phyloP scores from a whole-genome alignment of 2,888 invertebrate genomes.

The Clitarchus hookeri region DNA sequence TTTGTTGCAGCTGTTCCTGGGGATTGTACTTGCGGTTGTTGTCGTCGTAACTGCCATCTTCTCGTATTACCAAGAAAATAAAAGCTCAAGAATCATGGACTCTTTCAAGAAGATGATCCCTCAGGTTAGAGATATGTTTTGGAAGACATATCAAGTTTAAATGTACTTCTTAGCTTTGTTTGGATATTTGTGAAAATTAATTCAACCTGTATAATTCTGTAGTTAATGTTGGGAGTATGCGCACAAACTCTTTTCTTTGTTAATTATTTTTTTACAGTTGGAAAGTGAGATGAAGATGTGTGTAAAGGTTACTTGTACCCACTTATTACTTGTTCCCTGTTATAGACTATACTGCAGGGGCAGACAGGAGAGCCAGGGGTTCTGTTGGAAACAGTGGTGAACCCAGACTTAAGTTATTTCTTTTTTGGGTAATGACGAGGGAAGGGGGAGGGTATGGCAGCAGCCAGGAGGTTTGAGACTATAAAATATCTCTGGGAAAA shows the following conservation, averaged over 20 bases:
- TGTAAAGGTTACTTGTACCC: too few relatives aligned
- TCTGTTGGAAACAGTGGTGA: too few relatives aligned
- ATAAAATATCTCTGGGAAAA: too few relatives aligned
- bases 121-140: conserved; percentile 50
- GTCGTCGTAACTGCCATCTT: conserved; percentile 98
- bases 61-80: conserved; percentile 97
- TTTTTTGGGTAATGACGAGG: too few relatives aligned
- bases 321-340: too few relatives aligned
- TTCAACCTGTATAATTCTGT: neutral
- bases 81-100: conserved; percentile 98
- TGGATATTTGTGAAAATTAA: neutral
- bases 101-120: conserved; percentile 99
- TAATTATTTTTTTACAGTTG: too few relatives aligned
- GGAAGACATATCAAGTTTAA: neutral
- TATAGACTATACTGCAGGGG: too few relatives aligned
- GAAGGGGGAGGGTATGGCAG: too few relatives aligned
- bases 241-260: neutral
- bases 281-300: too few relatives aligned
- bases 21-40: conserved; percentile 91
- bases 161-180: neutral
- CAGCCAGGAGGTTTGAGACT: too few relatives aligned
- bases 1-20: conserved; percentile 76
- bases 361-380: too few relatives aligned
- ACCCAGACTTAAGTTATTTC: too few relatives aligned
- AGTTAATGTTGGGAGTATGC: neutral